Base-by-base conservation (phyloP, 2,797 vertebrate genomes). In the Oreochromis mossambicus region DNA sequence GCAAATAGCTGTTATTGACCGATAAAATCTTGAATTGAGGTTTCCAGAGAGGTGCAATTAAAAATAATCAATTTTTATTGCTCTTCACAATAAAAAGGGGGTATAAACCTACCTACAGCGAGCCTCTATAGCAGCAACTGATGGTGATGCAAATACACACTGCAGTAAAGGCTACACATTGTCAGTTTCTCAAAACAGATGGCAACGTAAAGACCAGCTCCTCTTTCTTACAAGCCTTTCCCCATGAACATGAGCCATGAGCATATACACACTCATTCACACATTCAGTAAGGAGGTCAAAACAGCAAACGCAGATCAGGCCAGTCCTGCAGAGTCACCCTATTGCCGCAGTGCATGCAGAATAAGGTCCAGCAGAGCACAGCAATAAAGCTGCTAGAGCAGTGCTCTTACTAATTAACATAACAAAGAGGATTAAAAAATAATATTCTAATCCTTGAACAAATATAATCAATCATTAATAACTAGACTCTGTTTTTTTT, bases 271-370 rank as follows among this genome's bases (percentile, higher is more conserved):
- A 75, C 26, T 8, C n/a, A 50, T 50, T 75, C 70, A 50, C 26
- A 50, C 43, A 50, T 75, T 46, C 5, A 73, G 3, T 12, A 29
- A 6, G 50, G 41, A 51, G 50, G 41, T 50, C 19, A 56, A 78
- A 80, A 48, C 29, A 8, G 55, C 29, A 58, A 32, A 12, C 26
- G 26, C 76, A 85, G 46, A 84, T 81, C 63, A 24, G 73, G 9
- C 52, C 61, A 52, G 79, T 88, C 78, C 83, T 94, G 92, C 91
- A 87, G 84, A 92, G 88, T 93, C 89, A 92, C 84, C 19, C 58
- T 50, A 11, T 51, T 85, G 87, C 92, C 83, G 92, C 91, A 88
- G 84, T 9, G 12, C 36, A 86, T 61, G 85, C 86, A 89, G 78
- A 84, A 17, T 3, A 34, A 66, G n/a, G 78, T 89, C 76, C 66